phyloP scores from a whole-genome alignment of 2,888 invertebrate genomes.

The Ashinkailepas kermadecensis region DNA sequence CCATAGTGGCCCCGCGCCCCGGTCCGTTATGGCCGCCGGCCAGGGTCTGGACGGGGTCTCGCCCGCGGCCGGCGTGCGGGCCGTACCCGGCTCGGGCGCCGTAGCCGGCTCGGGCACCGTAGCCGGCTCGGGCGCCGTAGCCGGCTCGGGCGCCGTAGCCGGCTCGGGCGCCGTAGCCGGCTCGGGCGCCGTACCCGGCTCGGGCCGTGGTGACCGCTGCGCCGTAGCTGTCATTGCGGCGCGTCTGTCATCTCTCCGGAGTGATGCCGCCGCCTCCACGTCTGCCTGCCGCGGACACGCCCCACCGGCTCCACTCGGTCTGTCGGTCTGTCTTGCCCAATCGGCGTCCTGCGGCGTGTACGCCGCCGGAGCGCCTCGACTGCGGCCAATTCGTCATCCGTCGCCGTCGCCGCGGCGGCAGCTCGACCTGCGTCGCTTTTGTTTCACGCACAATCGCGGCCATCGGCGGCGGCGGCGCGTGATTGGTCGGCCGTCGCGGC shows the following conservation, averaged over 20 bases:
- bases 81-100: constrained; percentile 46
- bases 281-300: too few relatives aligned
- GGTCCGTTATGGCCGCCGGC: too few relatives aligned
- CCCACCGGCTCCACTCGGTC: constrained; percentile 13
- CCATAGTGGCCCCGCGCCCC: too few relatives aligned
- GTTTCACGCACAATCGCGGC: constrained; percentile 38
- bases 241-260: constrained; percentile 44
- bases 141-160: too few relatives aligned
- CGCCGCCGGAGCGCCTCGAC: constrained; percentile 50
- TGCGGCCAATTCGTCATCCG: constrained; percentile 47
- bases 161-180: too few relatives aligned
- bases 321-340: constrained; percentile 53
- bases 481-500: constrained; percentile 54
- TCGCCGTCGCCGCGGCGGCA: constrained; percentile 45
- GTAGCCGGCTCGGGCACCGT: constrained; percentile 48
- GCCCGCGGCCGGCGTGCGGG: constrained; percentile 48
- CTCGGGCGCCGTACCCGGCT: too few relatives aligned
- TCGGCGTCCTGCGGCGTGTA: constrained; percentile 60
- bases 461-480: constrained; percentile 39
- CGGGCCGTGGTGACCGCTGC: too few relatives aligned
- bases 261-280: constrained; percentile 49
- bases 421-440: constrained; percentile 55
- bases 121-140: too few relatives aligned
- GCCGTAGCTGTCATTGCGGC: too few relatives aligned
- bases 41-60: constrained; percentile 48